Base-by-base conservation (phyloP, 2,888 invertebrate species). In the Gryllus longicercus region DNA sequence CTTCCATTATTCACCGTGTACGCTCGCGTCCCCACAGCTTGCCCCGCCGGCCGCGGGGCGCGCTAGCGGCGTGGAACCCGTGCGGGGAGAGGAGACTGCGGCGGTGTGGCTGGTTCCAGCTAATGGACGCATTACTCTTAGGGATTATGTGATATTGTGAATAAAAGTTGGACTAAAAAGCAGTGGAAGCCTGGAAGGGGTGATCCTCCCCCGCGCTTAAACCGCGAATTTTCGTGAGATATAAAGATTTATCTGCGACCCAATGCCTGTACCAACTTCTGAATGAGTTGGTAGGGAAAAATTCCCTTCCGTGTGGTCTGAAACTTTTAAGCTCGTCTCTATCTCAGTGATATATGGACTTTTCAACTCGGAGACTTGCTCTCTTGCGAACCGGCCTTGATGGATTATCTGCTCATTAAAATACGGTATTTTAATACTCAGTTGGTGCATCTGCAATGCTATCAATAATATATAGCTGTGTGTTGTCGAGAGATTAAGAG, bases 51-150 rank as follows among this genome's bases (percentile, higher is more conserved):
- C 63, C 11, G 63, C 63, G 8, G 14, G 63, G 63, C 63, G 16
- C 14, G 63, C 63, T 8, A 38, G 38, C 38, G 38, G 38, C 38
- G 38, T 21, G 25, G 25, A 25, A 25, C 25, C 25, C 25, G 4
- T 2, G 25, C 25, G 25, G 38, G 5, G 38, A 38, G 38, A 4
- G 38, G 38, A 38, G 63, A 14, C 63, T 21, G 21, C 21, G 16
- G 63, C 63, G 16, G 63, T 16, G 14, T 18, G 16, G 63, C n/a
- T n/a, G 63, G n/a, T n/a, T 63, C 63, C n/a, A 18, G n/a, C 63
- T 63, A 63, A 63, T 63, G 63, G 63, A n/a, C 63, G 63, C 63
- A 63, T 63, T 63, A 63, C 63, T 63, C 63, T 63, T n/a, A n/a
- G 16, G 63, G 63, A 63, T 63, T 63, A 63, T 63, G 63, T 63